Percentiles rank a stretch among this genome's conserved stretches.
Conservation (phyloP, 2,797 vertebrate species). For the Microchirus variegatus region DNA sequence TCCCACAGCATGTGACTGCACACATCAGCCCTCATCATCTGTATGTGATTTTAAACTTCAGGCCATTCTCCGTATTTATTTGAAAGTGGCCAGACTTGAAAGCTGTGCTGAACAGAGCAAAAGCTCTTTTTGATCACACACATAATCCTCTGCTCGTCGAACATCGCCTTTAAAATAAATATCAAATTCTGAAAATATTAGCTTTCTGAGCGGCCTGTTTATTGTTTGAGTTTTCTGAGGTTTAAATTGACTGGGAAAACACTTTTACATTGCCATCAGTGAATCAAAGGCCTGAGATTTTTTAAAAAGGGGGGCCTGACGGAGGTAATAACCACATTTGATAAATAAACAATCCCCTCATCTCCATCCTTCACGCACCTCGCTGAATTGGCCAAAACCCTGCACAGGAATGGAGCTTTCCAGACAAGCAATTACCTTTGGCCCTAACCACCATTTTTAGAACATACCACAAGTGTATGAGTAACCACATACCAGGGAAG, state of each 20-base stretch:
- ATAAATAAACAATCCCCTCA: slow-evolving; percentile 70
- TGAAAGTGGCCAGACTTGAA: slow-evolving; percentile 87
- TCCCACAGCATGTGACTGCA: slow-evolving; percentile 86
- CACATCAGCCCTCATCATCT: slow-evolving; percentile 89
- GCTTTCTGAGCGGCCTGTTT: slow-evolving; percentile 73
- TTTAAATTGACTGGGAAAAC: slow-evolving; percentile 67
- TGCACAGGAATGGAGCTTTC: slow-evolving; percentile 36
- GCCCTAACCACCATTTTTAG: slow-evolving; percentile 55
- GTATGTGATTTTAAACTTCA: slow-evolving; percentile 90
- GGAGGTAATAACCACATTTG: slow-evolving; percentile 64
- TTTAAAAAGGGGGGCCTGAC: slow-evolving; percentile 69
- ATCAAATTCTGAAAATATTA: slow-evolving; percentile 78
- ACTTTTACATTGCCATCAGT: slow-evolving; percentile 54
- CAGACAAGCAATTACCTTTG: slow-evolving; percentile 75
- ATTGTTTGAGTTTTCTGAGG: slow-evolving; percentile 69
- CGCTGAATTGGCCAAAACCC: slow-evolving; percentile 23
- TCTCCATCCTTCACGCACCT: slow-evolving; percentile 31
- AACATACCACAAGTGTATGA: slow-evolving; percentile 54
- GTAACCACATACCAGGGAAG: slow-evolving; percentile 52
- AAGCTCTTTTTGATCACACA: slow-evolving; percentile 88
- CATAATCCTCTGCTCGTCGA: slow-evolving; percentile 85
- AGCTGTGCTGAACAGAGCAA: slow-evolving; percentile 78
- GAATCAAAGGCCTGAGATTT: slow-evolving; percentile 65
- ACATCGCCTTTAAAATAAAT: slow-evolving; percentile 81
- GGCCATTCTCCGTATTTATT: slow-evolving; percentile 91